These are phyloP conservation scores for Drosophila sechellia DNA, from an alignment of 1,140 invertebrate genomes.

Conservation along the genomic window DNA sequence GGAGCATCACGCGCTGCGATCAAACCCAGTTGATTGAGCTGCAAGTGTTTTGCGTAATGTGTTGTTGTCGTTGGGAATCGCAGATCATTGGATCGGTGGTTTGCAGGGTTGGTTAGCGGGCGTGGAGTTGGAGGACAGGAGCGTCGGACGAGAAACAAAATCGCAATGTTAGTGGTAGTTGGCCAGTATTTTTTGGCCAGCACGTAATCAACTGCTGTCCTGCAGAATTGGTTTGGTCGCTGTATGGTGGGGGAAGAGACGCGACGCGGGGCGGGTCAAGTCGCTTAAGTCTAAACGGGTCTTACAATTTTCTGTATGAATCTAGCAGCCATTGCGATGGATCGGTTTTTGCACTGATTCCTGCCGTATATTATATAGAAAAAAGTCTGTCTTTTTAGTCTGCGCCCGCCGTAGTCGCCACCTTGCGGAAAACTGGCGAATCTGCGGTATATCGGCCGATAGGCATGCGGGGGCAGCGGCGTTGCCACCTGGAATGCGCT, in stretches of 20 bases:
- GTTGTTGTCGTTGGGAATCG: constrained; percentile 46
- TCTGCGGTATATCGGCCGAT: constrained; percentile 34
- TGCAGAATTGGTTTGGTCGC: constrained; percentile 1
- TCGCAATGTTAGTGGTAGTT: constrained; percentile 59
- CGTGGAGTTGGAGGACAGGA: constrained; percentile 23
- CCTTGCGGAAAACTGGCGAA: constrained; percentile 73
- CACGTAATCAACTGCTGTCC: constrained; percentile 64
- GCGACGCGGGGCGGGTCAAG: not conserved
- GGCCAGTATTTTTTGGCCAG: constrained; percentile 36
- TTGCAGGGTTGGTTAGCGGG: constrained; percentile 7
- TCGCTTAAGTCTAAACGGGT: constrained; percentile 37
- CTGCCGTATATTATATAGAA: constrained; percentile 61
- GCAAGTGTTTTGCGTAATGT: constrained; percentile 74
- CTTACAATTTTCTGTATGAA: constrained; percentile 84
- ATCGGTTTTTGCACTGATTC: constrained; percentile 67
- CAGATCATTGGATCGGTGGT: constrained; percentile 24
- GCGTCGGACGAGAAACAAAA: constrained; percentile 49
- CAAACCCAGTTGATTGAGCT: constrained; percentile 79
- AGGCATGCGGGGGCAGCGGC: constrained; percentile 1
- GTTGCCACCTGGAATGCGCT: not conserved
- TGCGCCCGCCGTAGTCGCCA: constrained; percentile 75
- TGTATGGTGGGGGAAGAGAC: not conserved
- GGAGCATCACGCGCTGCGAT: constrained; percentile 64
- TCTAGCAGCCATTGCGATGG: constrained; percentile 81
- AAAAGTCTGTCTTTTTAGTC: constrained; percentile 62